Percentiles rank a stretch among this genome's conserved stretches.
Conservation (phyloP, 2,797 vertebrate species). For the Syngnathus rostellatus region DNA sequence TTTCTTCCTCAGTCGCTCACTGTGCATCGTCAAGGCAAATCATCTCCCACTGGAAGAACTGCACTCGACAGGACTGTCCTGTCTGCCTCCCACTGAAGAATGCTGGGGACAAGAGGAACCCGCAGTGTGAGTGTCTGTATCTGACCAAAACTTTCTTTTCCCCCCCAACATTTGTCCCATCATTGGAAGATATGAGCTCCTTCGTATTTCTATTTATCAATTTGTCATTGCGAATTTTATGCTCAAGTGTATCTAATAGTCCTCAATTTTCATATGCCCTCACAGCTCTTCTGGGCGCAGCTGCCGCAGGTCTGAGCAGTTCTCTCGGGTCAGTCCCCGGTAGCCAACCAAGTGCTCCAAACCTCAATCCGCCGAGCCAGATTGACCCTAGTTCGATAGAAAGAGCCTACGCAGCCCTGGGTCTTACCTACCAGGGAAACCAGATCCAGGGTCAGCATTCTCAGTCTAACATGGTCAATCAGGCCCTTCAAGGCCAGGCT, state of each 20-base stretch:
- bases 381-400: conserved; percentile 99
- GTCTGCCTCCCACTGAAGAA: conserved; percentile 98
- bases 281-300: conserved; percentile 80
- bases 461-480: conserved; percentile 79
- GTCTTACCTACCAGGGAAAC: conserved; percentile 93
- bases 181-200: background rate
- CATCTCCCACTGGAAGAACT: conserved; percentile 99
- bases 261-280: conserved; percentile 6
- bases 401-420: conserved; percentile 92
- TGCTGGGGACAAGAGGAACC: conserved; percentile 97
- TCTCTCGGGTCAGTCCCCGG: conserved; percentile 79
- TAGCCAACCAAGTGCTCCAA: conserved; percentile 79
- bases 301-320: conserved; percentile 77
- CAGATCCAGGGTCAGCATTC: conserved; percentile 81
- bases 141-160: conserved; percentile 42
- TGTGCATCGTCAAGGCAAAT: conserved; percentile 98
- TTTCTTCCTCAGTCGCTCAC: conserved; percentile 72
- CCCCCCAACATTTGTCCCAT: background rate
- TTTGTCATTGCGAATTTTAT: background rate
- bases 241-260: background rate
- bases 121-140: conserved; percentile 89
- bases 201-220: background rate
- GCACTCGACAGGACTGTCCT: conserved; percentile 94
- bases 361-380: conserved; percentile 85
- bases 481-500: conserved; percentile 70